Conservation (phyloP, 2,113 vertebrate genomes). For the Numenius arquata region DNA sequence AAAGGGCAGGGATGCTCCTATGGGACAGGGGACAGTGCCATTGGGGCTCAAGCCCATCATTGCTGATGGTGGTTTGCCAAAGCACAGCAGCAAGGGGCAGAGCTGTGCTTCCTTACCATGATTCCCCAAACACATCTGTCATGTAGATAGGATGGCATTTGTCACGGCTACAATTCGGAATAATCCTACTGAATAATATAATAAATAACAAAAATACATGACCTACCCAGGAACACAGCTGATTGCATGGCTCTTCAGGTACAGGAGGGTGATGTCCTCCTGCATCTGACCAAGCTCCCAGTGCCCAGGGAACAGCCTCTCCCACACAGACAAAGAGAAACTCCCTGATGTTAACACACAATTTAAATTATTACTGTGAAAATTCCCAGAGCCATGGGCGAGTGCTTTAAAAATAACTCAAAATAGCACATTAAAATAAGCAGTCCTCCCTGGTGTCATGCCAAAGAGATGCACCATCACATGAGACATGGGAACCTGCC, state of each 20-base stretch:
- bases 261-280: not conserved
- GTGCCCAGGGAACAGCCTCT: not conserved
- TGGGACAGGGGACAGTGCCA: accelerated
- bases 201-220: not conserved
- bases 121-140: too few relatives aligned
- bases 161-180: not conserved
- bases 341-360: not conserved
- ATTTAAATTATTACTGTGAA: not conserved
- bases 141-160: not conserved
- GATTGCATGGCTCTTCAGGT: accelerated
- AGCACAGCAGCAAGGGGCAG: not conserved
- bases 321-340: accelerated
- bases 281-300: not conserved
- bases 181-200: not conserved
- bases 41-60: accelerated
- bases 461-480: not conserved
- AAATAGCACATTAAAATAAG: not conserved
- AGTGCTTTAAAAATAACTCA: not conserved
- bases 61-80: not conserved
- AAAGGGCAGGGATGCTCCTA: not conserved
- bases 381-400: not conserved
- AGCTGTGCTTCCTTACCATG: accelerated
- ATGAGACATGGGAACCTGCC: not conserved
- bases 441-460: accelerated
- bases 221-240: not conserved